These are phyloP conservation scores for Nettapus auritus DNA, from an alignment of 2,113 vertebrate species.

Conservation along the genomic window DNA sequence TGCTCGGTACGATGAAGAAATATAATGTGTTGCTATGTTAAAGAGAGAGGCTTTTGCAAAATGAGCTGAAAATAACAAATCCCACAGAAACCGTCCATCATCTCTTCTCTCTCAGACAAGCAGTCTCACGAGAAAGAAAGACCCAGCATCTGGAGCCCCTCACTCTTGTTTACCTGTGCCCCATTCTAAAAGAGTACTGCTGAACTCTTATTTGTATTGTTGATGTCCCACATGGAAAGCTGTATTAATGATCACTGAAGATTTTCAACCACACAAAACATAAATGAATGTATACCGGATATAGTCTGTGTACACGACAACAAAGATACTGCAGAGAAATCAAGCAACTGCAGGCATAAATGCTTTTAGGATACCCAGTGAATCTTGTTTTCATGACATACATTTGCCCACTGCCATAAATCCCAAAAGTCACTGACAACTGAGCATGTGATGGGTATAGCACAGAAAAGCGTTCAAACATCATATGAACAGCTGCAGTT, in stretches of 20 bases:
- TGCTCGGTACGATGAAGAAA: neutral
- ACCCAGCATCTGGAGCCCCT: neutral
- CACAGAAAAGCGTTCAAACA: neutral
- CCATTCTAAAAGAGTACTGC: neutral
- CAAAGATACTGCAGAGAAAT: neutral
- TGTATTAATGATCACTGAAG: neutral
- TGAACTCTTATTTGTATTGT: neutral
- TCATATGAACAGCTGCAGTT: neutral
- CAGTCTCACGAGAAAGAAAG: neutral
- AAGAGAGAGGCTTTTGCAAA: neutral
- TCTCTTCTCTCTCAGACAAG: neutral
- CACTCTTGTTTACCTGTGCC: neutral
- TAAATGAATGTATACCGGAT: neutral
- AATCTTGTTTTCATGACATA: neutral
- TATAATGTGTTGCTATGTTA: neutral
- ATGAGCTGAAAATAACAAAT: neutral
- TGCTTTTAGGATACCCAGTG: neutral
- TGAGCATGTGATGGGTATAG: neutral
- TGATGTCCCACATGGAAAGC: neutral
- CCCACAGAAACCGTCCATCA: neutral
- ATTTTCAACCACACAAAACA: neutral
- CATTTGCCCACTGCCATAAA: neutral
- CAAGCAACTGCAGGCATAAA: neutral
- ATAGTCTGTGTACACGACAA: rapidly evolving
- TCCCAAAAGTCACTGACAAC: neutral